Evolutionary conservation across 2,888 invertebrate species (phyloP).

Genomic region (Hemithea aestivaria): DNA sequence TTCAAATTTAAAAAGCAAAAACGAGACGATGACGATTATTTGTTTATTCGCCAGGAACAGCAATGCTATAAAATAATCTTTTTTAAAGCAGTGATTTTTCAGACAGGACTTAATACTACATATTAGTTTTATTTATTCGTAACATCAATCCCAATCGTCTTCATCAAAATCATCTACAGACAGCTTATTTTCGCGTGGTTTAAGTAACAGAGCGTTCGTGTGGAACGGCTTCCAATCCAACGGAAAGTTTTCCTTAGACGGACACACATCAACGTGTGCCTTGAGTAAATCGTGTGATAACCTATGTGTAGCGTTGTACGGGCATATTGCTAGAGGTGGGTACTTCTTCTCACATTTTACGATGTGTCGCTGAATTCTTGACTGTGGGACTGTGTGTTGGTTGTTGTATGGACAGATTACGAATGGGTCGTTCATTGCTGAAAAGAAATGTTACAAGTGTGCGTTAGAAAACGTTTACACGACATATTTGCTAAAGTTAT

Average conservation of each 20-base stretch:
- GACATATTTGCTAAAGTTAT: no score
- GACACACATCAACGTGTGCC: conserved; percentile 37
- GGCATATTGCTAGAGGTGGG: conserved; percentile 65
- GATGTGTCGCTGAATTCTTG: conserved; percentile 75
- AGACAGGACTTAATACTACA: no score
- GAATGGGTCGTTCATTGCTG: conserved; percentile 49
- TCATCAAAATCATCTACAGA: conserved; percentile 43
- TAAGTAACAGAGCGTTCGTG: conserved; percentile 24
- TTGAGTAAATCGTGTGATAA: conserved; percentile 54
- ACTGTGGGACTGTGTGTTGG: conserved; percentile 66
- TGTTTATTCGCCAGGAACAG: no score
- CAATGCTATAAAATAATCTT: no score
- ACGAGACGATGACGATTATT: no score
- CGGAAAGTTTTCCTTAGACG: conserved; percentile 29
- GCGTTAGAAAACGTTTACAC: no score
- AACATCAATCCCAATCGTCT: conserved; percentile 50
- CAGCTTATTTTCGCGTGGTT: conserved; percentile 35
- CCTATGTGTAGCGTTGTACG: conserved; percentile 77
- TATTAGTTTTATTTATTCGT: no score
- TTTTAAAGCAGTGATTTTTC: no score
- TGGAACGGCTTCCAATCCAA: conserved; percentile 15
- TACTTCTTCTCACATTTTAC: conserved; percentile 73
- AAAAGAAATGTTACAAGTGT: no score
- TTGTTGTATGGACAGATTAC: conserved; percentile 77
- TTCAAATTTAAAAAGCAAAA: no score